Evolutionary conservation across 2,888 invertebrate genomes (phyloP), one percentile per base, ranked within the genome.

Genomic region (Rhogogaster chlorosoma): DNA sequence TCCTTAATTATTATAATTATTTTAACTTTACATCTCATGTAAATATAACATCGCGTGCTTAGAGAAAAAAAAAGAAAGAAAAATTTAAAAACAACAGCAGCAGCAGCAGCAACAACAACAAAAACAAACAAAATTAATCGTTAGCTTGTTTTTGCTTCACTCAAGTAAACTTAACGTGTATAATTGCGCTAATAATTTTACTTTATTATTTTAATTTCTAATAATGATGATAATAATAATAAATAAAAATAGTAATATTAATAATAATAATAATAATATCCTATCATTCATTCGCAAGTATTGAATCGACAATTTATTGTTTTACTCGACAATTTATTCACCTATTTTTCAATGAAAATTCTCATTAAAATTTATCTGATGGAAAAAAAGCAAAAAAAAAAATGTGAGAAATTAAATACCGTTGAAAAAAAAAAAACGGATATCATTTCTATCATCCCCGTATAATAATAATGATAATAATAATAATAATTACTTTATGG

Each of bases 11-110:
- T 78, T 53, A 75, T 45, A 75, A 42, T 75, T 78, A 78, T 53
- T 78, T 53, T 78, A 78, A 78, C 53, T 78, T 78, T 45, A 45
- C 45, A 75, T 45, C 42, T 78, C 45, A 36, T 78, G 78, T 78
- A 78, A 78, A 78, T 78, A 53, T 53, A 53, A 78, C 45, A 49
- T 45, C 78, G n/a, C 36, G 53, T 53, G 78, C 10, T 0, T 36
- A 57, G n/a, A 9, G 10, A 53, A 36, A 29, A 53, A n/a, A 6
- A 32, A 70, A 36, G 36, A 70, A n/a, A 70, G 15, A 10, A 29
- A 29, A 64, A 64, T 3, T 0, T 1, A 70, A 70, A 70, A 9
- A 64, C 5, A 64, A 64, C 6, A 64, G 5, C 10, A 26, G 26
- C 4, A 38, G 12, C n/a, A n/a, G n/a, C n/a, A n/a, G n/a, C n/a